Evolutionary conservation across 1,140 invertebrate genomes (phyloP), one percentile per base, ranked within the genome.

Genomic region (Musca domestica): DNA sequence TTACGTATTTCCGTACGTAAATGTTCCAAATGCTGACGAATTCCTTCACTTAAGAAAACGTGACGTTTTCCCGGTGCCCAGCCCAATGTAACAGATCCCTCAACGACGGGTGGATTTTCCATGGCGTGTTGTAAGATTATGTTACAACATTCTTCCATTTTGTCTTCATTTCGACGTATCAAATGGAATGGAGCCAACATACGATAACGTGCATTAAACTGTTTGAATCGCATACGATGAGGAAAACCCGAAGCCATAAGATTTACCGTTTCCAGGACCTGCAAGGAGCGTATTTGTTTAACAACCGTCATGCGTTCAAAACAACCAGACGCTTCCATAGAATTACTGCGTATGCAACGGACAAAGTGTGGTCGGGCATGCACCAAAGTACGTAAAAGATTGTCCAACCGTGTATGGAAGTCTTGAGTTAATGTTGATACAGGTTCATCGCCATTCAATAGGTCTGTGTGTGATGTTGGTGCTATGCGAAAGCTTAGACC

Each of bases 281-380:
- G 95, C 30, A 98, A 84, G 1, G 95, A 93, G 27, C 94, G 86
- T 68, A 97, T 92, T 85, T 98, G 85, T 6, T 82, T 76, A 75
- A 94, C 92, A 15, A 96, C 91, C 1, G 90, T 88, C 17, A 86
- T 84, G 41, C 93, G 86, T 76, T 96, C 94, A 76, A 96, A 94
- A 70, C 88, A 85, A 74, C 90, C 88, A 7, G 91, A 87, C 9
- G 86, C 88, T 83, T 96, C 94, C 4, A 85, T 86, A 20, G 88
- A 85, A 81, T 96, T 96, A 73, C 92, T 92, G 74, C 94, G 88
- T 64, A 98, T 89, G 81, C 95, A 97, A 30, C 94, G 87, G 64
- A 98, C 91, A 83, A 97, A 98, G 83, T 98, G 95, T 10, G 95
- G 95, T 69, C 94, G 88, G 17, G 95, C 94, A 82, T 96, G 94